Evolutionary conservation across 2,797 vertebrate genomes (phyloP).

Genomic region (Ptychobarbus kaznakovi): DNA sequence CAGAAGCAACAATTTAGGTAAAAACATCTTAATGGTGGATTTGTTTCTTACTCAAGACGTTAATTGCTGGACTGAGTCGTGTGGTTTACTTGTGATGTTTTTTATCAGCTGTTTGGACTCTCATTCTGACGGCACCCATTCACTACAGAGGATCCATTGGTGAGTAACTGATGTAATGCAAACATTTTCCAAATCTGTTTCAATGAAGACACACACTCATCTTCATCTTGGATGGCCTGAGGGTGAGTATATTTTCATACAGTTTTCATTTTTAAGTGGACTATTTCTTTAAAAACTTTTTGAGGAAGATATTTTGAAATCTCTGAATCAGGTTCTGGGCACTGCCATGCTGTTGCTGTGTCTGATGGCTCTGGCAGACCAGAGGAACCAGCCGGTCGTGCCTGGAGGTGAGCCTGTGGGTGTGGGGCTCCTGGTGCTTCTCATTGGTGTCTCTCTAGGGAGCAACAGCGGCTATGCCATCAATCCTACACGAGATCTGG

Average conservation of each 20-base stretch:
- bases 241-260: neutral
- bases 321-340: conserved; percentile 74
- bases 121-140: too few species aligned
- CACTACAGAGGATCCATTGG: too few species aligned
- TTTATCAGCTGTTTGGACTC: too few species aligned
- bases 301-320: neutral
- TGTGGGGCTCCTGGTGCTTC: conserved; percentile 77
- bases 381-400: conserved; percentile 75
- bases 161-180: too few species aligned
- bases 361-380: conserved; percentile 77
- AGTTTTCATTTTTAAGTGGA: neutral
- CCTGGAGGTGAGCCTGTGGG: conserved; percentile 69
- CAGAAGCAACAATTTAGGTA: too few species aligned
- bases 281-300: neutral
- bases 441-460: conserved; percentile 80
- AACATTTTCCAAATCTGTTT: too few species aligned
- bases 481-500: conserved; percentile 82
- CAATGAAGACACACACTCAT: too few species aligned
- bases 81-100: too few species aligned
- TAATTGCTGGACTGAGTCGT: too few species aligned
- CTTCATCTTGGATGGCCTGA: too few species aligned
- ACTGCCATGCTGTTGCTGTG: conserved; percentile 80
- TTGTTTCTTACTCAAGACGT: too few species aligned
- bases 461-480: conserved; percentile 85
- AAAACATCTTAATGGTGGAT: too few species aligned